phyloP scores from a whole-genome alignment of 2,797 vertebrate genomes.

The Sebastes elongatus region DNA sequence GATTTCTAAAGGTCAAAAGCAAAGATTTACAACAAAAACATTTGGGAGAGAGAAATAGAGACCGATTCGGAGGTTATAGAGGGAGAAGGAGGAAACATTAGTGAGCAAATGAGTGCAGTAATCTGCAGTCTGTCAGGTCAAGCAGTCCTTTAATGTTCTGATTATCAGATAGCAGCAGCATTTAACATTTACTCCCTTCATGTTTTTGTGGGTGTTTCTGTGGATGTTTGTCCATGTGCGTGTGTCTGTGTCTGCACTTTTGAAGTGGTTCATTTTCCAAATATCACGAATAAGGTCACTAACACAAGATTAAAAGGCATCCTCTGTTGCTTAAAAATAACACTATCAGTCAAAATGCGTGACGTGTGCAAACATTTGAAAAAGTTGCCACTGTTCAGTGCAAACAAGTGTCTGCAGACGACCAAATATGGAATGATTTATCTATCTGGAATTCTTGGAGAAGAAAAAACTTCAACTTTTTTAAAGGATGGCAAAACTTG shows the following conservation, averaged over 20 bases:
- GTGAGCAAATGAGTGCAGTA: conserved; percentile 44
- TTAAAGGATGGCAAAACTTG: not conserved
- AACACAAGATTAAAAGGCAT: conserved; percentile 11
- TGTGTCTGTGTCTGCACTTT: not conserved
- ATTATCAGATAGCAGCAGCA: conserved; percentile 54
- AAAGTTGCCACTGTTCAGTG: not conserved
- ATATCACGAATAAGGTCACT: conserved; percentile 7
- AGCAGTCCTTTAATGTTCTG: conserved; percentile 63
- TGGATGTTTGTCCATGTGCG: not conserved
- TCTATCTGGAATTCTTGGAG: not conserved
- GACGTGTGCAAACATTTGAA: not conserved
- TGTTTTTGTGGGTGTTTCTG: conserved; percentile 5
- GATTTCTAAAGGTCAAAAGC: not conserved
- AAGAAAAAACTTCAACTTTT: not conserved
- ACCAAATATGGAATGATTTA: conserved; percentile 17
- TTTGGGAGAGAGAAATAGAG: not conserved
- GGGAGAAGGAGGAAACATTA: conserved; percentile 52
- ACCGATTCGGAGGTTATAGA: conserved; percentile 8
- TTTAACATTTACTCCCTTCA: conserved; percentile 61
- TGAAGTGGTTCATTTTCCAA: conserved; percentile 21
- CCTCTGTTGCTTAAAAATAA: conserved; percentile 13
- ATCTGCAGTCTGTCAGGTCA: conserved; percentile 68
- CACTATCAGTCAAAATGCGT: not conserved
- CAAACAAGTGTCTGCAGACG: not conserved
- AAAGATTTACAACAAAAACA: conserved; percentile 8